Base-by-base conservation (phyloP, 2,113 vertebrate genomes). In the Semicossyphus pulcher region DNA sequence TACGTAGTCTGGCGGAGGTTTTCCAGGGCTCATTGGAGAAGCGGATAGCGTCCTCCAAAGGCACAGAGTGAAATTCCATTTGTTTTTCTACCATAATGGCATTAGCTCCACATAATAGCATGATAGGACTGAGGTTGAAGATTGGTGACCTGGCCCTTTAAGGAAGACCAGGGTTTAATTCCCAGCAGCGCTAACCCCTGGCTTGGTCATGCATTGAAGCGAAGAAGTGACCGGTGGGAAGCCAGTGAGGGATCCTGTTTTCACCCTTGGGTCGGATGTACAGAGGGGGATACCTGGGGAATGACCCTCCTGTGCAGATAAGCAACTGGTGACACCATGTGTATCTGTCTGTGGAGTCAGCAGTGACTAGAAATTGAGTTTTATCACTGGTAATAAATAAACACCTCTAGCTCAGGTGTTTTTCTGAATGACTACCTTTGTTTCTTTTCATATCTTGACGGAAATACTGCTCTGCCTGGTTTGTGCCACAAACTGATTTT, bases 351-450 rank as follows among this genome's bases (percentile, higher is more conserved):
- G 23, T 16, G 16, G 23, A 48, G 49, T 6, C 11, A 36, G 32
- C n/a, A 58, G 18, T 63, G 51, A 45, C 31, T 14, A 29, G 9
- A 72, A 72, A 36, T 54, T 25, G 51, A 47, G n/a, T 36, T 6
- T 20, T 36, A 57, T 53, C 20, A 25, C 6, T 8, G 4, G 2
- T 25, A 53, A 37, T 21, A 57, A 39, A 42, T n/a, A 20, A 48
- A 45, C 28, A 63, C 34, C 32, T 49, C 26, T 8, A 58, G 26
- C 56, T 14, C 11, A 20, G 8, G 9, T 8, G 4, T 29, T 34
- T 67, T 9, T 45, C 12, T 28, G 16, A 26, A 3, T 21, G 32
- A 65, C 15, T 36, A 4, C 18, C 16, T 18, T 25, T 56, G 11
- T 31, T 37, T 60, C 32, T 65, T 42, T 18, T 72, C 20, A 37